Evolutionary conservation across 2,113 vertebrate genomes (phyloP).

Genomic region (Ariopsis seemanni): DNA sequence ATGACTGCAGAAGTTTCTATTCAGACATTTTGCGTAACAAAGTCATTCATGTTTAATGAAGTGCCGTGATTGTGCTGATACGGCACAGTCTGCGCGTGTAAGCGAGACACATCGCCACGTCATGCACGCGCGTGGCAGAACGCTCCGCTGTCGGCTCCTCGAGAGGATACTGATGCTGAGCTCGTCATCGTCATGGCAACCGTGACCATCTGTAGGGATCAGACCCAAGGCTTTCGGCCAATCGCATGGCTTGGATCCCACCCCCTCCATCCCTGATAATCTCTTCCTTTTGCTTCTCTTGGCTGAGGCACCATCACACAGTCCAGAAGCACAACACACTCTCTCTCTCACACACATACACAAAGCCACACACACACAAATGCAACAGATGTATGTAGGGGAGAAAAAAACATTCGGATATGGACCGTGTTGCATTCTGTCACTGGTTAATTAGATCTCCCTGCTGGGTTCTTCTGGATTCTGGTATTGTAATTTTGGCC

Average conservation of each 20-base stretch:
- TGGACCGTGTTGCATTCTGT: conserved; percentile 24
- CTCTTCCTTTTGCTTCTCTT: conserved; percentile 45
- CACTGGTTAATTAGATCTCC: neutral
- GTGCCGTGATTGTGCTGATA: conserved; percentile 26
- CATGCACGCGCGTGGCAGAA: conserved; percentile 23
- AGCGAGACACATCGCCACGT: neutral
- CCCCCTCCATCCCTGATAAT: conserved; percentile 60
- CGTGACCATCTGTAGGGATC: conserved; percentile 70
- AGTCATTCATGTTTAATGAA: neutral
- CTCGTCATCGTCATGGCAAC: conserved; percentile 66
- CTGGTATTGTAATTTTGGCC: neutral
- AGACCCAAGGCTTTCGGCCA: conserved; percentile 61
- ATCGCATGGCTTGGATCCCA: conserved; percentile 51
- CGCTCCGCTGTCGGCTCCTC: neutral
- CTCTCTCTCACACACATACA: neutral
- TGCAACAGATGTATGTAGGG: conserved; percentile 17
- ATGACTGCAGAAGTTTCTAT: neutral
- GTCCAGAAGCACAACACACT: conserved; percentile 32
- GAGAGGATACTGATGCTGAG: conserved; percentile 58
- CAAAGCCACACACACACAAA: neutral
- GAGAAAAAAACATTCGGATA: neutral
- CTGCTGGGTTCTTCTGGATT: neutral
- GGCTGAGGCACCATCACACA: conserved; percentile 40
- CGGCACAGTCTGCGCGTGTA: neutral
- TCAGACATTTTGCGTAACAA: neutral